Conservation (phyloP, 2,113 vertebrate species). For the Calidris pugnax region DNA sequence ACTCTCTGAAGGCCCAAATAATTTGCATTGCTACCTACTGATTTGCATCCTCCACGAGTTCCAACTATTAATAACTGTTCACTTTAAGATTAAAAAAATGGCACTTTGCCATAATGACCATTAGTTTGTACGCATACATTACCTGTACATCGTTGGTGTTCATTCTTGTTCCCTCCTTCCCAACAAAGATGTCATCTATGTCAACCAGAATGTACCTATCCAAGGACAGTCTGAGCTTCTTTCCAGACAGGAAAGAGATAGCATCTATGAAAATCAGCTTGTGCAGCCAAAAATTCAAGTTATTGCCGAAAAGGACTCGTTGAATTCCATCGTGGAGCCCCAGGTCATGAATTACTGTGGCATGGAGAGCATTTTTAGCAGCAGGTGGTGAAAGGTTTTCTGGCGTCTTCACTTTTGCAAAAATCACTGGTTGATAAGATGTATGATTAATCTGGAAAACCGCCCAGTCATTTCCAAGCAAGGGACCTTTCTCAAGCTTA, state of each 20-base stretch:
- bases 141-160: slow-evolving; percentile 83
- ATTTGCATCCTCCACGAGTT: background rate
- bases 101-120: background rate
- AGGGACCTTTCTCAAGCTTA: slow-evolving; percentile 73
- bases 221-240: slow-evolving; percentile 76
- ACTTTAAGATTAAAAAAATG: background rate
- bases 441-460: slow-evolving; percentile 81
- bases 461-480: slow-evolving; percentile 80
- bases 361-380: slow-evolving; percentile 67
- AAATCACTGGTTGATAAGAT: slow-evolving; percentile 78
- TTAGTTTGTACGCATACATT: background rate
- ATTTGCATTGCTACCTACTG: background rate
- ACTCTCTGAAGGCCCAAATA: background rate
- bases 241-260: slow-evolving; percentile 78
- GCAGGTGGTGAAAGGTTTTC: slow-evolving; percentile 71
- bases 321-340: slow-evolving; percentile 81
- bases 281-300: slow-evolving; percentile 83
- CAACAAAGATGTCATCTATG: slow-evolving; percentile 85
- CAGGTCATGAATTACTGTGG: slow-evolving; percentile 79
- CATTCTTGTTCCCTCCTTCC: slow-evolving; percentile 83
- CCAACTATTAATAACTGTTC: background rate
- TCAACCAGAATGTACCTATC: slow-evolving; percentile 84
- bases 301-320: slow-evolving; percentile 79
- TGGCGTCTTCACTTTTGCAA: slow-evolving; percentile 77
- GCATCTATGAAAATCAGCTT: slow-evolving; percentile 84